Evolutionary conservation across 2,888 invertebrate species (phyloP).

Genomic region (Ichneumoninae sp.): DNA sequence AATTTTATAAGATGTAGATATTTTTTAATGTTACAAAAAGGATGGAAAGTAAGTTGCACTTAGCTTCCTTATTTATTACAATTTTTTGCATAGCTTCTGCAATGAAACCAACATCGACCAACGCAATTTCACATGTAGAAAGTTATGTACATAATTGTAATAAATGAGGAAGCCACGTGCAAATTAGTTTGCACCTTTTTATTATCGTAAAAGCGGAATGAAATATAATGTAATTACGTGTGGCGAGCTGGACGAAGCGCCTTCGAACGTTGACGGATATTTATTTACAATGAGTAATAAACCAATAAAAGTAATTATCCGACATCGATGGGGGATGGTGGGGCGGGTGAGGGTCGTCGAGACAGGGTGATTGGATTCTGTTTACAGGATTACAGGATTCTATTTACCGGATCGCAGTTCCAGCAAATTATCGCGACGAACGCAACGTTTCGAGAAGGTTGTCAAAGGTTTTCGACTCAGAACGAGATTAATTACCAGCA

Average conservation of each 20-base stretch:
- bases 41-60: background rate
- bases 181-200: background rate
- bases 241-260: background rate
- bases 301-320: conserved; percentile 9
- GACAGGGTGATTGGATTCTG: no score
- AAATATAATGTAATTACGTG: background rate
- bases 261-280: conserved; percentile 5
- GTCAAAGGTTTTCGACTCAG: conserved; percentile 22
- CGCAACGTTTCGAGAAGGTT: conserved; percentile 2
- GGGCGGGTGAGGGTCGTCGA: no score
- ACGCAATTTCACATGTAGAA: no score
- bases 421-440: conserved; percentile 2
- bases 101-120: no score
- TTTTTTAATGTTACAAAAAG: no score
- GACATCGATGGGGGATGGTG: background rate
- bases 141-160: no score
- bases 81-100: no score
- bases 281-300: conserved; percentile 10
- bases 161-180: no score
- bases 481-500: background rate
- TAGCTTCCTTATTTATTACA: background rate
- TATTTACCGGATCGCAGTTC: background rate
- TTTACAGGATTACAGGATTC: background rate
- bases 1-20: no score
- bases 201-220: background rate